phyloP scores from a whole-genome alignment of 2,797 vertebrate species.

The Paguma larvata region DNA sequence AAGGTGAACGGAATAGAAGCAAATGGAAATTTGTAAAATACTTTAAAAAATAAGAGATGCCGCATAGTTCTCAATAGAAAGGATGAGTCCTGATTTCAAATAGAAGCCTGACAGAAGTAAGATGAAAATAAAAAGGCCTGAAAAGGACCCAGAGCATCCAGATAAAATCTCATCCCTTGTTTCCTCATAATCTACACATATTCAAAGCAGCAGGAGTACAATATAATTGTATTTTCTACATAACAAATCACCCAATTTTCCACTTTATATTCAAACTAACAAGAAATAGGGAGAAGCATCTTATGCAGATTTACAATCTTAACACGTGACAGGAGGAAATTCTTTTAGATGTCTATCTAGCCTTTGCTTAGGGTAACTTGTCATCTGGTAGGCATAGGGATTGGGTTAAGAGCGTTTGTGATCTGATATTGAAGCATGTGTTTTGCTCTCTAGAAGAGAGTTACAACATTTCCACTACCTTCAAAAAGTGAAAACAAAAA shows the following conservation, averaged over 20 bases:
- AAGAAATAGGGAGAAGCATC: background rate
- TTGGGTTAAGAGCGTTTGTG: background rate
- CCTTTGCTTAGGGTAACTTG: background rate
- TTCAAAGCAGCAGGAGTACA: background rate
- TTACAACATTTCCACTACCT: background rate
- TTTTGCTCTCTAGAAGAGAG: background rate
- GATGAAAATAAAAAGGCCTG: background rate
- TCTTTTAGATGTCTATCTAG: background rate
- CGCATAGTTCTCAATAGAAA: background rate
- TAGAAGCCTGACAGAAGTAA: background rate
- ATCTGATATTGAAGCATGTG: background rate
- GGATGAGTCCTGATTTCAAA: background rate
- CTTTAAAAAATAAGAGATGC: background rate
- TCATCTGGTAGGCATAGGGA: background rate
- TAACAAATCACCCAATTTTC: background rate
- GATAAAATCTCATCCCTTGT: background rate
- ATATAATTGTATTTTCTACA: background rate
- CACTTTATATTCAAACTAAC: background rate
- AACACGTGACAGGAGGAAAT: background rate
- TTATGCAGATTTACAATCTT: background rate
- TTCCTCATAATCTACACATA: background rate
- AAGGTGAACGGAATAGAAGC: background rate
- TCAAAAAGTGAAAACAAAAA: too few relatives aligned
- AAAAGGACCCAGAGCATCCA: background rate
- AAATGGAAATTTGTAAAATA: constrained; percentile 26